A percentile compares a stretch with the other conserved stretches of the same genome.
phyloP scores from a whole-genome alignment of 2,888 invertebrate genomes.

The Ormyrus labotus region DNA sequence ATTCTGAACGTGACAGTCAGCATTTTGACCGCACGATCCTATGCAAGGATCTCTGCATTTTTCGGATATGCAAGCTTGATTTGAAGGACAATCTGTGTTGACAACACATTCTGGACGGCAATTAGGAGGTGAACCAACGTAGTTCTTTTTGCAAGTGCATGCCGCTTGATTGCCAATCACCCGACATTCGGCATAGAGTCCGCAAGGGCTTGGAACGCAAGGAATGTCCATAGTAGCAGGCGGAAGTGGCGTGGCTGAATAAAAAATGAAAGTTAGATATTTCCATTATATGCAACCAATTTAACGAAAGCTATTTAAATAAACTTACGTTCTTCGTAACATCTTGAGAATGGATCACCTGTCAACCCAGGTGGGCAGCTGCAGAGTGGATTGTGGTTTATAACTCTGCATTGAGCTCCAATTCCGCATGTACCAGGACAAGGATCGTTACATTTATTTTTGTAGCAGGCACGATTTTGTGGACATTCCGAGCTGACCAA shows the following conservation, averaged over 20 bases:
- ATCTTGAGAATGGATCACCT: constrained; percentile 89
- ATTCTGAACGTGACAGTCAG: constrained; percentile 83
- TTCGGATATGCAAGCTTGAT: constrained; percentile 83
- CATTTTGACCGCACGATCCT: constrained; percentile 84
- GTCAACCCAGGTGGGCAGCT: constrained; percentile 85
- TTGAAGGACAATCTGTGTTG: constrained; percentile 81
- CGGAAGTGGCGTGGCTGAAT: constrained; percentile 58
- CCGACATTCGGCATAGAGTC: constrained; percentile 83
- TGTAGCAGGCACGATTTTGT: constrained; percentile 87
- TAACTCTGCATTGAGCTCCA: constrained; percentile 86
- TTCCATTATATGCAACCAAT: background rate
- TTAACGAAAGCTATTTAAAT: background rate
- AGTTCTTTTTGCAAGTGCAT: constrained; percentile 81
- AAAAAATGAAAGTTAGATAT: background rate
- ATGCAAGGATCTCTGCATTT: constrained; percentile 85
- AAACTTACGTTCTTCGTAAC: constrained; percentile 77
- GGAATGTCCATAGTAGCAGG: constrained; percentile 77
- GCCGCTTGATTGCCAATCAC: constrained; percentile 79
- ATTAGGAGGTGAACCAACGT: constrained; percentile 83
- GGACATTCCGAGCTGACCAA: constrained; percentile 89
- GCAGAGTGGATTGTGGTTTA: constrained; percentile 89
- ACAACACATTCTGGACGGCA: constrained; percentile 82
- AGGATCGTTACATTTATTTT: constrained; percentile 88
- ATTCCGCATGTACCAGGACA: constrained; percentile 89
- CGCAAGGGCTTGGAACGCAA: constrained; percentile 86